Percentiles rank a stretch among this genome's conserved stretches.
phyloP scores from a whole-genome alignment of 2,797 vertebrate genomes.

The Ibycter americanus region DNA sequence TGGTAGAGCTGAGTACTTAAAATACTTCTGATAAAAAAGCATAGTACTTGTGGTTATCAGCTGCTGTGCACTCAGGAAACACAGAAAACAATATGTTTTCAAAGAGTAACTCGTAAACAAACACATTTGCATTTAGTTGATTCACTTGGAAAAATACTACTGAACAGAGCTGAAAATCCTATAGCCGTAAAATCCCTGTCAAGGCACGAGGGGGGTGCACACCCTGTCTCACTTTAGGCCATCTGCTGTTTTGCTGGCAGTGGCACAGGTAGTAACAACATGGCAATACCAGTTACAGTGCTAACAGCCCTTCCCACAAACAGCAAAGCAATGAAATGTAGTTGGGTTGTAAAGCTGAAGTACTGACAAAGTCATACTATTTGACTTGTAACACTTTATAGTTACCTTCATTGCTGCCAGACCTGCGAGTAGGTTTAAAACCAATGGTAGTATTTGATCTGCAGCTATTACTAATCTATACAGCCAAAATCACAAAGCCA shows the following conservation, averaged over 20 bases:
- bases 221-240: neutral
- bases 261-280: neutral
- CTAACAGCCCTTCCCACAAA: neutral
- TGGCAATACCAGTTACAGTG: neutral
- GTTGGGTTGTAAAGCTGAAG: neutral
- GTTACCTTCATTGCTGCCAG: neutral
- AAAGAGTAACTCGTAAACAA: neutral
- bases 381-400: neutral
- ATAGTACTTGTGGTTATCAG: neutral
- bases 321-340: neutral
- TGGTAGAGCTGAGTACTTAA: neutral
- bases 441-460: neutral
- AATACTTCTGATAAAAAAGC: neutral
- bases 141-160: neutral
- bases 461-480: neutral
- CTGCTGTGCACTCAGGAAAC: neutral
- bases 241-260: neutral
- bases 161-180: neutral
- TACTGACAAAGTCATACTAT: neutral
- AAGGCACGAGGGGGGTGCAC: neutral
- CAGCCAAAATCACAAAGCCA: neutral
- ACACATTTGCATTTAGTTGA: neutral
- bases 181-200: neutral
- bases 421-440: neutral
- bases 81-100: neutral